Base-by-base conservation (phyloP, 2,797 vertebrate genomes). In the Mycteria americana region DNA sequence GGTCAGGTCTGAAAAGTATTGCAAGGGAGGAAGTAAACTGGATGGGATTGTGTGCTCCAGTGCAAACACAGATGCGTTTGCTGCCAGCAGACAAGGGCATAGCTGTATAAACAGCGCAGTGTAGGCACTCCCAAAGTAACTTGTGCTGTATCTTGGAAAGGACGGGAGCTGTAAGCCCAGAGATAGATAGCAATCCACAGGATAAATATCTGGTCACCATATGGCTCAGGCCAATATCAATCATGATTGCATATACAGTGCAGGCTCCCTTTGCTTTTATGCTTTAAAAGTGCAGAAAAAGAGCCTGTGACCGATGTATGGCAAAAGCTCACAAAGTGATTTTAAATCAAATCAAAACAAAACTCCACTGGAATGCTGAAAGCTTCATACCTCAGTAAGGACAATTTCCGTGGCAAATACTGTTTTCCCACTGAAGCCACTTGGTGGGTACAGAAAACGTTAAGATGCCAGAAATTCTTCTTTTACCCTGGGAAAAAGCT, bases 391-490 rank as follows among this genome's bases (percentile, higher is more conserved):
- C 78, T 92, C 76, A 82, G n/a, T 87, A 89, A 89, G 64, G 78
- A 83, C 72, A 83, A 65, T 88, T 96, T 97, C 92, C 3, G 0
- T 92, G 86, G 77, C 81, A 96, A 96, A 92, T 87, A 35, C 53
- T 92, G 0, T 95, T 93, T 97, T 95, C 92, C 88, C 19, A 5
- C 89, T 95, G 57, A 87, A 94, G 84, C 45, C 41, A 85, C 62
- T 95, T 68, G 37, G n/a, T 87, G 50, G 75, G 60, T 94, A 93
- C 72, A 89, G 72, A 96, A 95, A 95, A 94, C 2, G 27, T 79
- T 84, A 95, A 85, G 88, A 91, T 95, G 84, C 75, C 94, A 94
- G 75, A 94, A 97, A 93, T 95, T 96, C 74, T 82, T 97, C 76
- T 82, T 92, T 73, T 84, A 91, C 51, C 74, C 87, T 92, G 88